Base-by-base conservation (phyloP, 1,140 invertebrate genomes). In the Drosophila yakuba region DNA sequence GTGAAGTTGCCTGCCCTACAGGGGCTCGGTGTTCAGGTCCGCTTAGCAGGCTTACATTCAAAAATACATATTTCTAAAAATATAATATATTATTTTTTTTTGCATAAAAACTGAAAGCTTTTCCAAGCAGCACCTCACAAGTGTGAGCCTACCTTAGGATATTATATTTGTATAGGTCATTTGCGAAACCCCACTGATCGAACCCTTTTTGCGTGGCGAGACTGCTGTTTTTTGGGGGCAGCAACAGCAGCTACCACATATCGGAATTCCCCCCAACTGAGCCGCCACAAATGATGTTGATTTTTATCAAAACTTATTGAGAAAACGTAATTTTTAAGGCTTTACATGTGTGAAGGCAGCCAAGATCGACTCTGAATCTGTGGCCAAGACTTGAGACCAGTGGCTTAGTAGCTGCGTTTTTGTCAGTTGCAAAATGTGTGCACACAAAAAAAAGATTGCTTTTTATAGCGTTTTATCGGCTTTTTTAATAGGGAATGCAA, bases 221-320 rank as follows among this genome's bases (percentile, higher is more conserved):
- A 47, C 57, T 62, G 51, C 47, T 55, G 32, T 72, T 78, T 68
- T 62, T 71, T 69, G 32, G 63, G 59, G 63, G 23, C 47, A 47
- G 28, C 38, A 10, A 23, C 6, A 43, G 60, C 63, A 59, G 83
- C 84, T 89, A 89, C 84, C 84, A 36, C 66, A 89, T 89, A 88
- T 88, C 60, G 84, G 84, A 84, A 88, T 88, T 79, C 83, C 85
- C 80, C 84, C 84, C 84, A 80, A 78, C 84, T 88, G 84, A 50
- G 85, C 76, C 52, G 60, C 59, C 83, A 77, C 84, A 86, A 88
- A 88, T 84, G 84, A 88, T 88, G 84, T 89, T 88, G 84, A 88
- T 88, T 88, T 88, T 88, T 88, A 88, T 88, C 84, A 88, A 89
- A 88, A 88, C 84, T 89, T 89, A 88, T 88, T 88, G 84, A 89